phyloP scores from a whole-genome alignment of 2,888 invertebrate genomes.

The Rhynchonema sp. region DNA sequence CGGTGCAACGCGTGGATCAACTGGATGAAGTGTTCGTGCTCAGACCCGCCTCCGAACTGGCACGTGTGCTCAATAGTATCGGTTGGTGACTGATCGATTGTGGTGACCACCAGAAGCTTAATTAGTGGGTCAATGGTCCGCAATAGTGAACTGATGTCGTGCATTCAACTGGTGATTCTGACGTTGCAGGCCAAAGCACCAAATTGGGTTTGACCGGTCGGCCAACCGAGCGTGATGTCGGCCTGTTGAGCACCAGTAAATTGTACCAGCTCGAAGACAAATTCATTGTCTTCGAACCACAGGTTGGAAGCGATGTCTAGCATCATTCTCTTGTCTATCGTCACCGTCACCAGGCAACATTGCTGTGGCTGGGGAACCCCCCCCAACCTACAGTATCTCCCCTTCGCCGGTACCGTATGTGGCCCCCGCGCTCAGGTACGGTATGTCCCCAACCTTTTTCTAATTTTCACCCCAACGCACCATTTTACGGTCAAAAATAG shows the following conservation, averaged over 20 bases:
- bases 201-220: conserved; percentile 69
- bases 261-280: conserved; percentile 81
- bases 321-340: background rate
- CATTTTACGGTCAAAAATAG: no score
- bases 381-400: no score
- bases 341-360: no score
- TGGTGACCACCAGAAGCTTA: no score
- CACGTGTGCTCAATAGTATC: conserved; percentile 80
- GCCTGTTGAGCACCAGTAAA: conserved; percentile 91
- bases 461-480: no score
- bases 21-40: conserved; percentile 76
- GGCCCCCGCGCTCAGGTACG: no score
- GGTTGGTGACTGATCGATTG: conserved; percentile 44
- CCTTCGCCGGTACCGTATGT: no score
- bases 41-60: conserved; percentile 82
- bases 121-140: no score
- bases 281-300: conserved; percentile 94
- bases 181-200: background rate
- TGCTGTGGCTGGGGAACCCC: background rate
- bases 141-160: background rate
- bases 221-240: conserved; percentile 71
- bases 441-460: no score
- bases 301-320: conserved; percentile 43
- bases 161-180: background rate
- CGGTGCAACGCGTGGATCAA: conserved; percentile 71